Conservation (phyloP, 1,140 invertebrate species). For the Homarus americanus region DNA sequence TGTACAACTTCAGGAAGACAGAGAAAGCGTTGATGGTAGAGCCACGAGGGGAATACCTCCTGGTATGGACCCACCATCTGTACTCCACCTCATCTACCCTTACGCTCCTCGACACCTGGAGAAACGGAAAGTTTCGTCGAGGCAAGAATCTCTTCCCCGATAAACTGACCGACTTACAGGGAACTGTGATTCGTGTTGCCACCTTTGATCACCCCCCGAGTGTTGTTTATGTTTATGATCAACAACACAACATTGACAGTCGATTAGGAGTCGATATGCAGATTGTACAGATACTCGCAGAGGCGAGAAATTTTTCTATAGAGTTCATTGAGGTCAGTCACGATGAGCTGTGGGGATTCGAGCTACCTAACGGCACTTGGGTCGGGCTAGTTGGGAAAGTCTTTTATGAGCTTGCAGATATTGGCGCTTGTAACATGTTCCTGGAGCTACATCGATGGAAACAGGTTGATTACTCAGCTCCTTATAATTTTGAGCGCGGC, state of each 20-base stretch:
- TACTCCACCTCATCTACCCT: background rate
- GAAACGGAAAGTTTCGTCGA: background rate
- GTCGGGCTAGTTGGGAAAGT: constrained; percentile 75
- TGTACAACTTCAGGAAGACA: constrained; percentile 61
- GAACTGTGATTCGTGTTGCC: constrained; percentile 45
- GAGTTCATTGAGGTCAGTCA: constrained; percentile 62
- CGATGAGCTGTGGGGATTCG: constrained; percentile 75
- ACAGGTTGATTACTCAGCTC: constrained; percentile 67
- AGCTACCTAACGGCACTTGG: constrained; percentile 75
- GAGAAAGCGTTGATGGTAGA: constrained; percentile 45
- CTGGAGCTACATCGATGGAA: constrained; percentile 70
- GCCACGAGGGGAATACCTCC: constrained; percentile 14
- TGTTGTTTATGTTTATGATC: constrained; percentile 59
- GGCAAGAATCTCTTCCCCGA: constrained; percentile 17
- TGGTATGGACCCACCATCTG: constrained; percentile 46
- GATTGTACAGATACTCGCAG: constrained; percentile 59
- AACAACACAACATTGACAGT: constrained; percentile 11
- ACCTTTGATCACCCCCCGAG: constrained; percentile 72
- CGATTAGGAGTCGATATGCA: constrained; percentile 74
- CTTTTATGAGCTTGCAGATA: constrained; percentile 58
- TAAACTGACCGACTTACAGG: constrained; percentile 43
- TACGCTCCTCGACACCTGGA: constrained; percentile 21
- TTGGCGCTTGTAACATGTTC: constrained; percentile 76
- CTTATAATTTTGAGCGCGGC: constrained; percentile 70
- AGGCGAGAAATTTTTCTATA: constrained; percentile 62